phyloP scores from a whole-genome alignment of 2,113 vertebrate species.

The Macaca fascicularis region T2T-MFA8v1.1 NC_088375.1:1282501-1283000 shows the following conservation, averaged over 20 bases:
- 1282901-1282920: rapidly evolving
- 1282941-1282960: neutral
- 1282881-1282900: neutral
- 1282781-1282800: neutral
- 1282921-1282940: neutral
- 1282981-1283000: neutral
- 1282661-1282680: neutral
- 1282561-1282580: neutral
- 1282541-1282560: neutral
- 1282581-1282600: neutral
- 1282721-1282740: neutral
- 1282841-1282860: neutral
- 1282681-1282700: neutral
- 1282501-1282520: neutral
- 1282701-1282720: neutral
- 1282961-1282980: neutral
- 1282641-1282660: neutral
- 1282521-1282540: neutral
- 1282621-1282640: neutral
- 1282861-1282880: neutral
- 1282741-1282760: neutral
- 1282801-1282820: neutral
- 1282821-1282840: neutral
- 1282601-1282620: neutral
- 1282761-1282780: neutral